These are phyloP conservation scores for Miniopterus natalensis DNA, from an alignment of 2,113 vertebrate species.

Conservation along the genomic window DNA sequence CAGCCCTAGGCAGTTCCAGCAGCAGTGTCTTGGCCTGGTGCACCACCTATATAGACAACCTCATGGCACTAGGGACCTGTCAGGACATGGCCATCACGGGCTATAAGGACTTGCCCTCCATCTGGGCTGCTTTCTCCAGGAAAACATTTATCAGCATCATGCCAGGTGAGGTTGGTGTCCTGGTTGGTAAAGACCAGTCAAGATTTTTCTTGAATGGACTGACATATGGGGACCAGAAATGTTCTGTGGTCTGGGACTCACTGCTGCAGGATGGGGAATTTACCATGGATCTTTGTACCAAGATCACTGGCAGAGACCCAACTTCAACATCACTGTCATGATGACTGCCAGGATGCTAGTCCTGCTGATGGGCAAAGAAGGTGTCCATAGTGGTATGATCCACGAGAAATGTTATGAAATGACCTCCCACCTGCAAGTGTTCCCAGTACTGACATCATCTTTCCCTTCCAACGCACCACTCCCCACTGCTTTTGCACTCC, in stretches of 20 bases:
- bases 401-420: slow-evolving; percentile 59
- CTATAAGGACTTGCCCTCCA: background rate
- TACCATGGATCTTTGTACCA: slow-evolving; percentile 82
- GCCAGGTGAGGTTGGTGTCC: slow-evolving; percentile 81
- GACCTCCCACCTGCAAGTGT: slow-evolving; percentile 17
- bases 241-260: slow-evolving; percentile 86
- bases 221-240: slow-evolving; percentile 84
- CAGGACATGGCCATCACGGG: background rate
- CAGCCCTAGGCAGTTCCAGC: background rate
- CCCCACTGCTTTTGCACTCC: background rate
- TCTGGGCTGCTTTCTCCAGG: background rate
- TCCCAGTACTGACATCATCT: slow-evolving; percentile 13
- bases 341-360: slow-evolving; percentile 62
- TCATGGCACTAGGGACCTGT: background rate
- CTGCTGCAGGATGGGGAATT: slow-evolving; percentile 77
- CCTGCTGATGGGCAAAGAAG: slow-evolving; percentile 51
- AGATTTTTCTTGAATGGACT: slow-evolving; percentile 84
- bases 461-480: background rate
- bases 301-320: background rate
- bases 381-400: slow-evolving; percentile 10
- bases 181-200: slow-evolving; percentile 80
- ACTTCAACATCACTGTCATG: slow-evolving; percentile 15
- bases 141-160: background rate
- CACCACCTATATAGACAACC: background rate
- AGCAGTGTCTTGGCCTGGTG: background rate